These are phyloP conservation scores for Haemorhous mexicanus DNA, from an alignment of 2,113 vertebrate genomes.

Conservation along the genomic window DNA sequence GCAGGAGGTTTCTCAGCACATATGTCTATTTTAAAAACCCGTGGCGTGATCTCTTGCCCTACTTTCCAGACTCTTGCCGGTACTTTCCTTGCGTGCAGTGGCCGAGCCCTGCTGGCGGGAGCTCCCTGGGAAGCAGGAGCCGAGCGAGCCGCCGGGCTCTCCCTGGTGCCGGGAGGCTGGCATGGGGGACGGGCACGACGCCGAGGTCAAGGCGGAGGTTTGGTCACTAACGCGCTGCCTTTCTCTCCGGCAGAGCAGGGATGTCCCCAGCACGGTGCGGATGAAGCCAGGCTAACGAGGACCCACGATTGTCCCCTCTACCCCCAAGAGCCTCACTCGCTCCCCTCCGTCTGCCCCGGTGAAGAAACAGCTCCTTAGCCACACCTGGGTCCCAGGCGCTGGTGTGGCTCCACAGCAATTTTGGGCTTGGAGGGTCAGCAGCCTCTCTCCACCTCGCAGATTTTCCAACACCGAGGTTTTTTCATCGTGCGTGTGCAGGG, in stretches of 20 bases:
- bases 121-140: not conserved
- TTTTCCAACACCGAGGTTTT: not conserved
- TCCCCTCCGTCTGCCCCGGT: not conserved
- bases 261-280: not conserved
- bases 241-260: not conserved
- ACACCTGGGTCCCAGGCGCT: not conserved
- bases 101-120: not conserved
- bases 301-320: not conserved
- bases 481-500: rapidly evolving
- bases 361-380: not conserved
- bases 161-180: not conserved
- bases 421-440: not conserved
- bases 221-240: not conserved
- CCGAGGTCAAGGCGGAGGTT: not conserved
- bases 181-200: not conserved
- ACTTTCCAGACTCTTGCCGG: constrained; percentile 46
- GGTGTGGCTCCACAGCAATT: rapidly evolving
- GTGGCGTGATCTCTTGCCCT: constrained; percentile 52
- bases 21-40: constrained; percentile 45
- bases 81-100: constrained; percentile 3
- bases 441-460: not conserved
- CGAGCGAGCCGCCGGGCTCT: not conserved
- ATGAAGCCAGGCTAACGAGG: not conserved
- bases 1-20: constrained; percentile 16
- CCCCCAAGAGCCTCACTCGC: not conserved